Evolutionary conservation across 2,113 vertebrate genomes (phyloP).

Genomic region (Circaetus cinerascens): DNA sequence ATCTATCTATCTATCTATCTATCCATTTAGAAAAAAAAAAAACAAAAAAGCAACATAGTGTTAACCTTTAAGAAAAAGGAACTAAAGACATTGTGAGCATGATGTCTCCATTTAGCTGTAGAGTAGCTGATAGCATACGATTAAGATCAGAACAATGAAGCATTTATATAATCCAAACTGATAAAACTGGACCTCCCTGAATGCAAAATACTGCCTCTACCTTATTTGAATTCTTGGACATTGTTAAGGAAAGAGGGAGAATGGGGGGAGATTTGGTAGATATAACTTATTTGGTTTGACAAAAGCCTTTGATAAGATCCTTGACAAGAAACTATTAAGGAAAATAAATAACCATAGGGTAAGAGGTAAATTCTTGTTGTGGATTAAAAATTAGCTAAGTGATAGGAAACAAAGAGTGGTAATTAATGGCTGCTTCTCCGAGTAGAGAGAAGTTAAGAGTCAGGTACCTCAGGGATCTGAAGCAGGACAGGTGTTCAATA

Average conservation of each 20-base stretch:
- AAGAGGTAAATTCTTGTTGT: slow-evolving; percentile 56
- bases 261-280: not conserved
- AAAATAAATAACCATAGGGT: slow-evolving; percentile 46
- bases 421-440: slow-evolving; percentile 39
- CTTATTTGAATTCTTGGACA: not conserved
- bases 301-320: slow-evolving; percentile 23
- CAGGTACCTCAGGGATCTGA: slow-evolving; percentile 23
- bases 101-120: not conserved
- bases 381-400: slow-evolving; percentile 61
- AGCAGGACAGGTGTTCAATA: slow-evolving; percentile 53
- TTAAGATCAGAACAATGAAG: not conserved
- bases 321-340: slow-evolving; percentile 38
- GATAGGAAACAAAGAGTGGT: slow-evolving; percentile 49
- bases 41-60: not conserved
- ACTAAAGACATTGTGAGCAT: not conserved
- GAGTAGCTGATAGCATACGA: not conserved
- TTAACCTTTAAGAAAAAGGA: not conserved
- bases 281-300: slow-evolving; percentile 16
- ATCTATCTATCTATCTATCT: not conserved
- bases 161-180: not conserved
- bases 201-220: not conserved
- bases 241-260: not conserved
- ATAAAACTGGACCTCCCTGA: not conserved
- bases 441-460: slow-evolving; percentile 39
- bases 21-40: not conserved